Conservation (phyloP, 2,888 invertebrate species). For the Thera britannica region DNA sequence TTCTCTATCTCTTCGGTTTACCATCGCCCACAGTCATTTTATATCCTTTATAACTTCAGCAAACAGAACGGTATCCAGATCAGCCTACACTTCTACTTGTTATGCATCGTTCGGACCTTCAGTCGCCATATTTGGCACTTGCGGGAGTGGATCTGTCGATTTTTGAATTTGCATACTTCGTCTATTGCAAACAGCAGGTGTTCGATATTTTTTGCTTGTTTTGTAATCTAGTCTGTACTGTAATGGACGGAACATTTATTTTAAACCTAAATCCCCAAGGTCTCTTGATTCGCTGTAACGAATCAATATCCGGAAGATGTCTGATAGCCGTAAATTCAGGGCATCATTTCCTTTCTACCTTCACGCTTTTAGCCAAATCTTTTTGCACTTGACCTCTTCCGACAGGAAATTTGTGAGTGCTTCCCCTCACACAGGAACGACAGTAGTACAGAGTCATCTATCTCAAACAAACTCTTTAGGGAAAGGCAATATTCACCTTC, state of each 20-base stretch:
- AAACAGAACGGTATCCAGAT: constrained; percentile 43
- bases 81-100: constrained; percentile 64
- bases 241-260: not conserved
- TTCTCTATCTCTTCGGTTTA: constrained; percentile 33
- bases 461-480: constrained; percentile 29
- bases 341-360: constrained; percentile 36
- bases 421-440: constrained; percentile 36
- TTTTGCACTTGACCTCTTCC: constrained; percentile 44
- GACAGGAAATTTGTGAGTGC: constrained; percentile 42
- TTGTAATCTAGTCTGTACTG: constrained; percentile 11
- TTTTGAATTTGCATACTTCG: constrained; percentile 36
- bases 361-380: constrained; percentile 33
- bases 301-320: constrained; percentile 30
- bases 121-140: constrained; percentile 55
- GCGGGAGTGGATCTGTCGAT: constrained; percentile 49
- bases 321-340: constrained; percentile 24
- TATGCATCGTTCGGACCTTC: constrained; percentile 65
- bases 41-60: constrained; percentile 40
- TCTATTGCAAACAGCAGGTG: constrained; percentile 51
- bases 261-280: not conserved
- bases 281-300: constrained; percentile 20
- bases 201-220: constrained; percentile 55
- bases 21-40: constrained; percentile 52
- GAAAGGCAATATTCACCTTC: constrained; percentile 18
- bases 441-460: constrained; percentile 33